phyloP scores from a whole-genome alignment of 1,140 invertebrate genomes.

The Micrasema longulum region DNA sequence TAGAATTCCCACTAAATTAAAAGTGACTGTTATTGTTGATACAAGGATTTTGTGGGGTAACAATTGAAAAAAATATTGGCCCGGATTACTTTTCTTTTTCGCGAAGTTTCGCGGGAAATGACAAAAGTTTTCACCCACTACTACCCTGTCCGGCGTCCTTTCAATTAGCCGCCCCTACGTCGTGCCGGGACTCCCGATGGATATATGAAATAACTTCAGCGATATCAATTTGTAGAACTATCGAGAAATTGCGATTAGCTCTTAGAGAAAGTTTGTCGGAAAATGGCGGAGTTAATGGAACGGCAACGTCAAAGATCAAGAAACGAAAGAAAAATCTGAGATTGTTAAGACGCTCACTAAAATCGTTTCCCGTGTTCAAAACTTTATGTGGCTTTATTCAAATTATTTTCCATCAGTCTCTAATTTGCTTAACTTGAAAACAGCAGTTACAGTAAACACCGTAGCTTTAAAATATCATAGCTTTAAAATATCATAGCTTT shows the following conservation, averaged over 20 bases:
- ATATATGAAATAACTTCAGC: constrained; percentile 36
- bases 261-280: constrained; percentile 3
- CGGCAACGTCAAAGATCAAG: no score
- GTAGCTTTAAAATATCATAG: no score
- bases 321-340: no score
- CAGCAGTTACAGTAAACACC: no score
- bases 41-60: constrained; percentile 19
- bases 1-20: background rate
- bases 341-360: no score
- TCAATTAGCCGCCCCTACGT: constrained; percentile 31
- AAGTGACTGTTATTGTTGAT: constrained; percentile 13
- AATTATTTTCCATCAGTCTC: no score
- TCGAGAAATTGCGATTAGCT: constrained; percentile 29
- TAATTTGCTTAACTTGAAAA: no score
- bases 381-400: no score
- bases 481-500: no score
- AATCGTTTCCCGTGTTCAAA: no score
- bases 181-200: constrained; percentile 30
- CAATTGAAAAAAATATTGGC: constrained; percentile 48
- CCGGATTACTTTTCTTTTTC: constrained; percentile 40
- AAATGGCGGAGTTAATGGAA: no score
- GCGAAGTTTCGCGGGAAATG: constrained; percentile 32
- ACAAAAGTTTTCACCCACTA: constrained; percentile 30
- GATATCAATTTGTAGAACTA: constrained; percentile 38
- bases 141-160: constrained; percentile 9